phyloP scores from a whole-genome alignment of 2,797 vertebrate genomes.

The Fundulus diaphanus region DNA sequence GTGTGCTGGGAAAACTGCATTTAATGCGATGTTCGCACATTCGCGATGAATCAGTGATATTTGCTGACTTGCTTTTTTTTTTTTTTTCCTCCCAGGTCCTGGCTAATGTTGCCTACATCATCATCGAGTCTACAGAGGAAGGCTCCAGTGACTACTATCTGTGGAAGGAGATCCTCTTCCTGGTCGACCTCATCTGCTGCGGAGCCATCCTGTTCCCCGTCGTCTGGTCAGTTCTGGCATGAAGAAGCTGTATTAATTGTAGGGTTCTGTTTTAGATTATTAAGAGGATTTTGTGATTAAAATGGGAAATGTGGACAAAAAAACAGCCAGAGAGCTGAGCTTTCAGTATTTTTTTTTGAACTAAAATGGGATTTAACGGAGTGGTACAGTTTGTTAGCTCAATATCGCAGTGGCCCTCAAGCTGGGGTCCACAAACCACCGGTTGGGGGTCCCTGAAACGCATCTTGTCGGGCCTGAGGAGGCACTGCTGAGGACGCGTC shows the following conservation, averaged over 20 bases:
- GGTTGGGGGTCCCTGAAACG: no score
- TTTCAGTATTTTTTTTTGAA: not conserved
- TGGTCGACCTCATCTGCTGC: slow-evolving; percentile 89
- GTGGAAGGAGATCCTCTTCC: slow-evolving; percentile 89
- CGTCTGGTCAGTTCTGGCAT: slow-evolving; percentile 79
- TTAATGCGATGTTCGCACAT: not conserved
- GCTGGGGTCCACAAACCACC: no score
- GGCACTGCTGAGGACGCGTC: no score
- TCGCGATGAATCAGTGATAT: not conserved
- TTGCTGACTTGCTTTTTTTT: fast-evolving
- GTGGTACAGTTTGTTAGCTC: no score
- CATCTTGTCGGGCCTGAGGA: no score
- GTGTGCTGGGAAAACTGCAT: not conserved
- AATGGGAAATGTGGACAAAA: not conserved
- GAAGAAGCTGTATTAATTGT: not conserved
- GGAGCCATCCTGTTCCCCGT: slow-evolving; percentile 88
- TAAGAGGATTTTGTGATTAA: not conserved
- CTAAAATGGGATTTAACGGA: not conserved
- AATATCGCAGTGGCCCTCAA: no score
- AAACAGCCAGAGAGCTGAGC: not conserved
- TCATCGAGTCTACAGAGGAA: slow-evolving; percentile 87
- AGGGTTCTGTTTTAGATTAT: not conserved
- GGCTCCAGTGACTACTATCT: slow-evolving; percentile 84
- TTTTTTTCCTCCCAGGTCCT: slow-evolving; percentile 66
- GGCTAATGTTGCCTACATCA: slow-evolving; percentile 86